Conservation (phyloP, 2,888 invertebrate species). For the Cataglyphis rosenhaueri region DNA sequence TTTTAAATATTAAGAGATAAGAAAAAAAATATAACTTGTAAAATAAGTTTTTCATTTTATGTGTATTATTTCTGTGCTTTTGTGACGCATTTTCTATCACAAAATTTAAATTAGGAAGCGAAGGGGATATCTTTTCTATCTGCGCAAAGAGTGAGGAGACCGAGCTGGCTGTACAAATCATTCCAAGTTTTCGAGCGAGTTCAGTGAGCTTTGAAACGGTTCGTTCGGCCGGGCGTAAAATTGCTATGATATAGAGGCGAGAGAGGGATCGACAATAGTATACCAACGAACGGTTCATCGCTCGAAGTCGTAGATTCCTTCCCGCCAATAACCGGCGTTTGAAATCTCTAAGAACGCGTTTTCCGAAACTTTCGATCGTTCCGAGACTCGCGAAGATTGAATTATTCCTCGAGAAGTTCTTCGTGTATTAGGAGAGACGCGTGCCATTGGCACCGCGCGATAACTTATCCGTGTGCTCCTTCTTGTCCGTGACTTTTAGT, state of each 20-base stretch:
- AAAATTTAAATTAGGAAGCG: conserved; percentile 74
- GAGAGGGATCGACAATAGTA: conserved; percentile 64
- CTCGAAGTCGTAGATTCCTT: conserved; percentile 46
- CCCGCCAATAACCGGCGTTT: conserved; percentile 63
- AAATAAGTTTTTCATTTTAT: background rate
- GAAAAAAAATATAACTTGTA: background rate
- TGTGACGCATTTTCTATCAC: background rate
- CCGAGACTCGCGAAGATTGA: conserved; percentile 75
- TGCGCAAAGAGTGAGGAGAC: conserved; percentile 57
- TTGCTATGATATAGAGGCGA: conserved; percentile 83
- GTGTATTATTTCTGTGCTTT: background rate
- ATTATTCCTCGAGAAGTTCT: conserved; percentile 75
- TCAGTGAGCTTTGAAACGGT: conserved; percentile 77
- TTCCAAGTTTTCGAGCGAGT: conserved; percentile 80
- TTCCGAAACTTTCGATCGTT: conserved; percentile 79
- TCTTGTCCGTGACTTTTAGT: conserved; percentile 3
- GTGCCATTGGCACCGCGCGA: conserved; percentile 68
- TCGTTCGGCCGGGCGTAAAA: conserved; percentile 81
- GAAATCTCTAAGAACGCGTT: conserved; percentile 73
- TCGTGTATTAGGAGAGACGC: conserved; percentile 53
- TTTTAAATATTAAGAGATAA: background rate
- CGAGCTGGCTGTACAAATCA: conserved; percentile 80
- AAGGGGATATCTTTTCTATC: background rate
- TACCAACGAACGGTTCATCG: conserved; percentile 61
- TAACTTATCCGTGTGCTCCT: conserved; percentile 68